Percentiles rank a stretch among this genome's conserved stretches.
Conservation (phyloP, 2,888 invertebrate genomes). For the Seladonia tumulorum region DNA sequence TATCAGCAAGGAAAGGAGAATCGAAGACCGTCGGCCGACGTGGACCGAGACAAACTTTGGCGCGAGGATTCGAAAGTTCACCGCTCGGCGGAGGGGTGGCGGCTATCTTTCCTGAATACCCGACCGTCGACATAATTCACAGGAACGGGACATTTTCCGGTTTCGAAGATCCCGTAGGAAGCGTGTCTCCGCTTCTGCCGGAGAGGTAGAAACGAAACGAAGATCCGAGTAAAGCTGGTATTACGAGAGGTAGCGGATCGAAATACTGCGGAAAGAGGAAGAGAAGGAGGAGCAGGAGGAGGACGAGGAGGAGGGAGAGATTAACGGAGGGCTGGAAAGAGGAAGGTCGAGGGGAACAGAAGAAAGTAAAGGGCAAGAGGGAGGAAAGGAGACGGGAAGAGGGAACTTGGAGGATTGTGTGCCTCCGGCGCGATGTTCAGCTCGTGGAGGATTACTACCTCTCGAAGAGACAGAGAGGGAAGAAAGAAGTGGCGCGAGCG, state of each 20-base stretch:
- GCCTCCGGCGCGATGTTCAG: conserved; percentile 78
- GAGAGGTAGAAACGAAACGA: conserved; percentile 61
- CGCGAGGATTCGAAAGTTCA: conserved; percentile 34
- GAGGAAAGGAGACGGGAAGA: conserved; percentile 51
- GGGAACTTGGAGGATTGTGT: conserved; percentile 72
- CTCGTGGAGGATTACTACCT: conserved; percentile 78
- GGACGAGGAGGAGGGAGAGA: conserved; percentile 27
- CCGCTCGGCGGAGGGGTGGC: conserved; percentile 27
- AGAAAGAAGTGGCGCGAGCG: conserved; percentile 26
- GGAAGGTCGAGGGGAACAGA: conserved; percentile 33
- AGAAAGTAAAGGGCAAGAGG: conserved; percentile 45
- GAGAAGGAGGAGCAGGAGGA: not conserved
- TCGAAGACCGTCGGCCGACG: not conserved
- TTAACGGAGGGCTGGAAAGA: conserved; percentile 54
- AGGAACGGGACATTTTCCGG: conserved; percentile 67
- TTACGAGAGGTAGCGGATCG: conserved; percentile 69
- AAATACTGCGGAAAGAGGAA: conserved; percentile 59
- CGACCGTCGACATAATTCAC: conserved; percentile 63
- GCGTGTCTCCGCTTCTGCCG: conserved; percentile 45
- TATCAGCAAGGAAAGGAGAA: not conserved
- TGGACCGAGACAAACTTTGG: conserved; percentile 12
- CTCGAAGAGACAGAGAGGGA: conserved; percentile 67
- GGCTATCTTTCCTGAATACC: conserved; percentile 41
- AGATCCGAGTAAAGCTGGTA: conserved; percentile 71
- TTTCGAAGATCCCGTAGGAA: conserved; percentile 65